Percentiles rank a stretch among this genome's conserved stretches.
These are phyloP conservation scores for Ochotona princeps DNA, from an alignment of 2,113 vertebrate genomes.

Conservation along the genomic window DNA sequence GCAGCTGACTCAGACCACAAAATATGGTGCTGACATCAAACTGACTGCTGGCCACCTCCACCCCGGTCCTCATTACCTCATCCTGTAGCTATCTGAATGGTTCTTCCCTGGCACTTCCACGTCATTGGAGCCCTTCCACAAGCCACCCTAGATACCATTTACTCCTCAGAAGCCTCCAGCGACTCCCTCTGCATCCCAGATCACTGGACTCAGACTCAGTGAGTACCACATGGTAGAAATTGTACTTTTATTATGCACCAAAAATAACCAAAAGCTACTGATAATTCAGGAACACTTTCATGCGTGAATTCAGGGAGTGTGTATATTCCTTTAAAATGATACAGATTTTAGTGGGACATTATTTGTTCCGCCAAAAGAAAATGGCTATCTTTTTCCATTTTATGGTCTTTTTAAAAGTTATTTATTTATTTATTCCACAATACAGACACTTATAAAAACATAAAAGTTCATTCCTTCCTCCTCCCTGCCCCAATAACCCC, in stretches of 20 bases:
- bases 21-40: background rate
- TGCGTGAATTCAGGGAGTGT: background rate
- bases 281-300: background rate
- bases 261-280: conserved; percentile 21
- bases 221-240: background rate
- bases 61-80: background rate
- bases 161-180: background rate
- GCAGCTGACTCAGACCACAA: background rate
- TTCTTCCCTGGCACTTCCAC: background rate
- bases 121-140: background rate
- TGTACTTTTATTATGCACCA: background rate
- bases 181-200: background rate
- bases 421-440: too few relatives aligned
- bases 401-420: too few relatives aligned
- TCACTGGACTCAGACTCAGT: background rate
- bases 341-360: background rate
- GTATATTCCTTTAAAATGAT: background rate
- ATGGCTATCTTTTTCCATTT: too few relatives aligned
- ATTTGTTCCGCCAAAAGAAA: conserved; percentile 12
- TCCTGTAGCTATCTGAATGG: background rate
- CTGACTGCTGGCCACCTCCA: background rate
- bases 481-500: too few relatives aligned
- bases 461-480: too few relatives aligned
- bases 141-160: background rate
- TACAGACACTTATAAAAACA: too few relatives aligned